These are phyloP conservation scores for Trachelus tabidus DNA, from an alignment of 2,888 invertebrate genomes.

Conservation along the genomic window DNA sequence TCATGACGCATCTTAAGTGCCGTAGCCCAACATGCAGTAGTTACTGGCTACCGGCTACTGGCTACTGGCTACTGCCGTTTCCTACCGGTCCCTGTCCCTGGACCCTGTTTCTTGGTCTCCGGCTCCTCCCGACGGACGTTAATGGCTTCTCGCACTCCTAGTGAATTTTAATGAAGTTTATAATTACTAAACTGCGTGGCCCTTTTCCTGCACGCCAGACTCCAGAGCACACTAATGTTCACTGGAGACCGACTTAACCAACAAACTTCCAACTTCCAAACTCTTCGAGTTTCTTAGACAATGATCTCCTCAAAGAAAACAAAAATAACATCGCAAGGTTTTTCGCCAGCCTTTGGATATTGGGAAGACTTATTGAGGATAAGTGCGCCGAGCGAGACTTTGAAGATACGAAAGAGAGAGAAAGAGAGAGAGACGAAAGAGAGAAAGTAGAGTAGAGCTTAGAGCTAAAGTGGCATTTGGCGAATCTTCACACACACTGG, in stretches of 20 bases:
- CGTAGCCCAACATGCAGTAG: background rate
- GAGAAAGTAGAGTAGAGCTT: no score
- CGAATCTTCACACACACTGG: no score
- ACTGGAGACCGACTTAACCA: background rate
- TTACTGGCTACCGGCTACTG: background rate
- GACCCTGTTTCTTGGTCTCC: background rate
- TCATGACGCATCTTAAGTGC: conserved; percentile 9
- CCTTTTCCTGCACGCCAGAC: conserved; percentile 1
- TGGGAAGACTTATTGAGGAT: no score
- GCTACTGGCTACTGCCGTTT: background rate
- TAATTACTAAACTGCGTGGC: conserved; percentile 49
- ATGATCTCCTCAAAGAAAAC: background rate
- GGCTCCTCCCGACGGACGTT: conserved; percentile 32
- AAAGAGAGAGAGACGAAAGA: no score
- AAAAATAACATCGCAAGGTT: background rate
- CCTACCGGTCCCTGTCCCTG: background rate
- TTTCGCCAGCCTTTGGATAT: no score
- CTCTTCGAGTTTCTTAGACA: no score
- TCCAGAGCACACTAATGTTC: no score
- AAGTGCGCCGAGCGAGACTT: no score
- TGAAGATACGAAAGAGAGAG: no score
- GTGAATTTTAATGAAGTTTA: conserved; percentile 62
- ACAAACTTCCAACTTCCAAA: conserved; percentile 2
- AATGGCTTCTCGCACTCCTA: conserved; percentile 52
- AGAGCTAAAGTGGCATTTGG: no score